phyloP scores from a whole-genome alignment of 1,140 invertebrate species.

The Drosophila arizonae region DNA sequence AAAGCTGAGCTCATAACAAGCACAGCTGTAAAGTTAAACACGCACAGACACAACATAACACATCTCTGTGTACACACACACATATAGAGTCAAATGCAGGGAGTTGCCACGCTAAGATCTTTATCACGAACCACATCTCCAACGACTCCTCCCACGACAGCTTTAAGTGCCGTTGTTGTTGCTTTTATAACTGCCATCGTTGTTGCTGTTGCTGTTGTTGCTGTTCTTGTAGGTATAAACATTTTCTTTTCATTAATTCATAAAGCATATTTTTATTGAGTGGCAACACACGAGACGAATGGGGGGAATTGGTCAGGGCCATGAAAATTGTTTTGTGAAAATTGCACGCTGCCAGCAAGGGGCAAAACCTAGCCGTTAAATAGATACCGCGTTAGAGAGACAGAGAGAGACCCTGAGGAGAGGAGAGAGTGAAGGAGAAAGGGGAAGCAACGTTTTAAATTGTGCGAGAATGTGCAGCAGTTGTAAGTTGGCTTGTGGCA shows the following conservation, averaged over 20 bases:
- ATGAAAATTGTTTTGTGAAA: conserved; percentile 78
- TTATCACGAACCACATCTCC: conserved; percentile 43
- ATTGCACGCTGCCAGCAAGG: conserved; percentile 57
- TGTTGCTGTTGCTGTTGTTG: conserved; percentile 24
- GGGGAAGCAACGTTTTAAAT: conserved; percentile 2
- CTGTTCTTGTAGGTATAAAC: conserved; percentile 56
- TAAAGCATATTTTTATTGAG: conserved; percentile 81
- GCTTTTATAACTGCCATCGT: conserved; percentile 6
- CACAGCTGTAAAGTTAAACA: conserved; percentile 54
- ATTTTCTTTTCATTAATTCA: conserved; percentile 80
- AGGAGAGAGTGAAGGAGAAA: not conserved
- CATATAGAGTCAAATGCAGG: too few relatives aligned
- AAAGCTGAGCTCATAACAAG: conserved; percentile 13
- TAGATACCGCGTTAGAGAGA: not conserved
- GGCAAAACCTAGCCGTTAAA: too few relatives aligned
- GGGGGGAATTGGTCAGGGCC: not conserved
- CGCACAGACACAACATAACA: conserved; percentile 6
- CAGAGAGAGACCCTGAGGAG: not conserved
- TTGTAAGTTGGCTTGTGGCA: conserved; percentile 54
- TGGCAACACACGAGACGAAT: conserved; percentile 64
- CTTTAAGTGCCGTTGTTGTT: conserved; percentile 22
- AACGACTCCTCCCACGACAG: conserved; percentile 10
- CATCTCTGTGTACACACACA: not conserved
- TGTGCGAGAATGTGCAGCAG: conserved; percentile 56
- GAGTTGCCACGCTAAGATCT: conserved; percentile 40